A percentile compares a stretch with the other conserved stretches of the same genome.
phyloP scores from a whole-genome alignment of 1,140 invertebrate species.

The Micrasema longulum region DNA sequence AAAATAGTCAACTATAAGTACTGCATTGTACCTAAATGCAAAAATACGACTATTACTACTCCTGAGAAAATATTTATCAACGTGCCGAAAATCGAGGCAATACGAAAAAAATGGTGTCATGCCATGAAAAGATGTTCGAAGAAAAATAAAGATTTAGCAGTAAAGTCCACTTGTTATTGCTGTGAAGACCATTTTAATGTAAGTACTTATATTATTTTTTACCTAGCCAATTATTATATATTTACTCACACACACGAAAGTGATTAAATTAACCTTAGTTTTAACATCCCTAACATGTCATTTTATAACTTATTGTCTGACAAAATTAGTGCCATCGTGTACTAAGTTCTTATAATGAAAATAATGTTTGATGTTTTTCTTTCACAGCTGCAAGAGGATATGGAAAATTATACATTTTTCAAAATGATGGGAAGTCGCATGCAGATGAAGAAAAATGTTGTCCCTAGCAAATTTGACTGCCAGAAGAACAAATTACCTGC shows the following conservation, averaged over 20 bases:
- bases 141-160: background rate
- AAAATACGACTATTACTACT: background rate
- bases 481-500: background rate
- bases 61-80: background rate
- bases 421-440: background rate
- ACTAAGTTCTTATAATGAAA: background rate
- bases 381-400: conserved; percentile 1
- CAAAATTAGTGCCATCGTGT: background rate
- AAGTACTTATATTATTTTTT: background rate
- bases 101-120: conserved; percentile 7
- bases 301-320: background rate
- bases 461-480: background rate
- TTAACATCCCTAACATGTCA: background rate
- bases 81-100: background rate
- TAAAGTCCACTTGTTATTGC: background rate
- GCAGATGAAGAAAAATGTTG: background rate
- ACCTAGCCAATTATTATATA: background rate
- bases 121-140: background rate
- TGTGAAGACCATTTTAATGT: conserved; percentile 4
- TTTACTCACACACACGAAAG: too few species aligned
- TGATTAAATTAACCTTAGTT: too few species aligned
- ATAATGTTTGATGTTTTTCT: background rate
- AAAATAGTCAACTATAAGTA: background rate
- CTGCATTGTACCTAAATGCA: conserved; percentile 8
- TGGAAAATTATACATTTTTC: background rate